These are phyloP conservation scores for Poecilobothrus nobilitatus DNA, from an alignment of 2,888 invertebrate species.

Conservation along the genomic window DNA sequence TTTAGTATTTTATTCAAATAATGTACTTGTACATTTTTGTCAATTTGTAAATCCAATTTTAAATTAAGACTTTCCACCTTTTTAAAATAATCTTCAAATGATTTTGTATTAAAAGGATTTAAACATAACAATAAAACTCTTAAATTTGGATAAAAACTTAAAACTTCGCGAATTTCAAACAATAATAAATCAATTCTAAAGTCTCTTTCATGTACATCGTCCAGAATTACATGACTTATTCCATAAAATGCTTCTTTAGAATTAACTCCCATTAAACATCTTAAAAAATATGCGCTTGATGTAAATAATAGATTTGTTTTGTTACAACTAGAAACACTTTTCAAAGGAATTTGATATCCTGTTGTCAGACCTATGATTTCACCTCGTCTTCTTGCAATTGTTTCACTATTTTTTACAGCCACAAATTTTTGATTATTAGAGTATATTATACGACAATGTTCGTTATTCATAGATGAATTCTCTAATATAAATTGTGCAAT, in stretches of 20 bases:
- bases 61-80: not conserved
- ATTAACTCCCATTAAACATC: constrained; percentile 78
- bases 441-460: constrained; percentile 75
- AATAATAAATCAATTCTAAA: constrained; percentile 82
- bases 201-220: constrained; percentile 90
- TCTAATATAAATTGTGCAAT: constrained; percentile 86
- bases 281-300: constrained; percentile 44
- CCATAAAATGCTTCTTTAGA: constrained; percentile 30
- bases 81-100: constrained; percentile 10
- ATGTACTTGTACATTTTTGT: constrained; percentile 61
- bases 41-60: constrained; percentile 61
- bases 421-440: constrained; percentile 84
- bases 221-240: constrained; percentile 72
- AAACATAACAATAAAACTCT: constrained; percentile 53
- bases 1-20: constrained; percentile 56
- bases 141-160: constrained; percentile 59
- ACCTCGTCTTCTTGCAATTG: constrained; percentile 61
- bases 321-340: constrained; percentile 43
- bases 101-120: not conserved
- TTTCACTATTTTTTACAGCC: constrained; percentile 78
- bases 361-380: constrained; percentile 61
- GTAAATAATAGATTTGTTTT: constrained; percentile 24
- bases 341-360: constrained; percentile 81
- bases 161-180: constrained; percentile 66
- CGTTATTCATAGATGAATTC: constrained; percentile 52